Evolutionary conservation across 2,888 invertebrate genomes (phyloP).

Genomic region (Lissocephala sabroskyi): DNA sequence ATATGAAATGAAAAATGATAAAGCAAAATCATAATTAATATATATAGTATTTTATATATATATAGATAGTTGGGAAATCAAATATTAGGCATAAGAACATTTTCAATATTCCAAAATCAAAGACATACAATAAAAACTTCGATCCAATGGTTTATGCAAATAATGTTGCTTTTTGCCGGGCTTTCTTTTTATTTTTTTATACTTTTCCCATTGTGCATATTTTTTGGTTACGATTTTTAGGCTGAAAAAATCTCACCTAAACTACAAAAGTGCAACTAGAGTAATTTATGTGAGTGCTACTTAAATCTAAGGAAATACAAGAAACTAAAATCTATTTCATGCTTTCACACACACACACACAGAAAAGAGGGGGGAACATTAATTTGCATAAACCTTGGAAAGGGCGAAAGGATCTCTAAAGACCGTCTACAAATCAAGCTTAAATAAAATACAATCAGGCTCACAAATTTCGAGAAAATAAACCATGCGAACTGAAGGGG

Average conservation of each 20-base stretch:
- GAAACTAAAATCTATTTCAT: slow-evolving; percentile 2
- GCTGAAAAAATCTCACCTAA: slow-evolving; percentile 42
- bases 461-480: no score
- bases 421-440: background rate
- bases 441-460: background rate
- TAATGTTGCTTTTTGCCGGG: slow-evolving; percentile 40
- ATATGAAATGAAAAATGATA: slow-evolving; percentile 58
- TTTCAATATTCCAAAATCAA: slow-evolving; percentile 10
- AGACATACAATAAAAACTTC: slow-evolving; percentile 21
- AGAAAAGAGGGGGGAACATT: slow-evolving; percentile 40
- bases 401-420: background rate
- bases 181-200: slow-evolving; percentile 19
- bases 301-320: slow-evolving; percentile 1
- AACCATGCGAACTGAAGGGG: no score
- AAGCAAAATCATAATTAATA: slow-evolving; percentile 31
- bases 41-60: slow-evolving; percentile 24
- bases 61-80: no score
- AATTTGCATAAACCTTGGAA: slow-evolving; percentile 61
- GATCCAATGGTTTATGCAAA: slow-evolving; percentile 72
- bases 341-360: no score
- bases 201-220: slow-evolving; percentile 61
- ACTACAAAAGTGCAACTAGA: slow-evolving; percentile 21
- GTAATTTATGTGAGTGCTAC: background rate
- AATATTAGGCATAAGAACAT: slow-evolving; percentile 15
- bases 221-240: slow-evolving; percentile 64